Percentiles rank a stretch among this genome's conserved stretches.
Evolutionary conservation across 2,888 invertebrate genomes (phyloP).

Genomic region (Sarcophaga subvicina): DNA sequence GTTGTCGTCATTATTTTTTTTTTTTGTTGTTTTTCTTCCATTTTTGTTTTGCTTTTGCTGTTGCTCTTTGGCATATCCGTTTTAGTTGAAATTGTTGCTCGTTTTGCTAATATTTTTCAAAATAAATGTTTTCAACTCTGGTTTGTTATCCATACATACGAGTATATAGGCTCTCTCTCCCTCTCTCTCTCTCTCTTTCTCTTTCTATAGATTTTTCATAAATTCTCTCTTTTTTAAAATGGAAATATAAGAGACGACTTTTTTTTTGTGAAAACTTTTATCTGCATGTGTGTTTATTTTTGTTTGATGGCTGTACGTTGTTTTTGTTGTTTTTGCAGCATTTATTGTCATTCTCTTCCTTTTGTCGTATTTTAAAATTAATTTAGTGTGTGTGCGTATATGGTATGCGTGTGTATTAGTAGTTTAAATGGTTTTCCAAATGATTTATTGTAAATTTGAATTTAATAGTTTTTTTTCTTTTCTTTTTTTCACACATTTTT

Average conservation of each 20-base stretch:
- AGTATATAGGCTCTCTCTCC: neutral
- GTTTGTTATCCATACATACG: no score
- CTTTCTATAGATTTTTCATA: neutral
- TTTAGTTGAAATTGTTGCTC: slow-evolving; percentile 30
- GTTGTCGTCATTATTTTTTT: neutral
- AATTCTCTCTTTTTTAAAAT: neutral
- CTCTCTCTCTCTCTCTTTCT: neutral
- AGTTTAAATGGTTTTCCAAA: slow-evolving; percentile 27
- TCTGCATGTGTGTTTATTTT: neutral
- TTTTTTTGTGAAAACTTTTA: no score
- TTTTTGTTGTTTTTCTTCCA: neutral
- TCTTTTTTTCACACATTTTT: neutral
- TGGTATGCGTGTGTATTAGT: neutral
- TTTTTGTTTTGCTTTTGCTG: neutral
- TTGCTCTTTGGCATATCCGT: slow-evolving; percentile 41
- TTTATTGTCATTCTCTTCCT: neutral
- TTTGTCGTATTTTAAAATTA: slow-evolving; percentile 26
- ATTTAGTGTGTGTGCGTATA: neutral
- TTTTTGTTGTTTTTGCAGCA: no score
- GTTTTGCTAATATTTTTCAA: neutral
- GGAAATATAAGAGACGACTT: no score
- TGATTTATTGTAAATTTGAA: slow-evolving; percentile 34
- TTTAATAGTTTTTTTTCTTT: slow-evolving; percentile 27
- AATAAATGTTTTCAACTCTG: neutral
- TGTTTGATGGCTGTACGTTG: neutral